Base-by-base conservation (phyloP, 1,140 invertebrate species). In the Chrysomallon squamiferum region DNA sequence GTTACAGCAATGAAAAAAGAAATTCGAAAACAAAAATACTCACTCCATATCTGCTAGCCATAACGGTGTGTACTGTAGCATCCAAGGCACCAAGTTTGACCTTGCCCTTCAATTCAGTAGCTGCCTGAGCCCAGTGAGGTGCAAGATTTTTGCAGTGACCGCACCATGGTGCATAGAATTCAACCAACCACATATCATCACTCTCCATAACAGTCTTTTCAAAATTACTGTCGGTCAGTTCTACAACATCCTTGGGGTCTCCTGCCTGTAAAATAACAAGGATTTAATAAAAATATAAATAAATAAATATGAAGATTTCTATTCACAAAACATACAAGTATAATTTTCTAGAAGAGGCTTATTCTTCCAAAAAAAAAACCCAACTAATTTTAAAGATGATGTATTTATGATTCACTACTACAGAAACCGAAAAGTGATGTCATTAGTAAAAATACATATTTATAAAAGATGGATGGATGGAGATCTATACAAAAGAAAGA, bases 61-160 rank as follows among this genome's bases (percentile, higher is more conserved):
- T 95, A 4, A 87, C 79, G 67, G 90, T 90, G 84, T 99, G 86
- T 0, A 94, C 93, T 13, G 97, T 99, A 0, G 97, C 97, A 89
- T 99, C 98, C 0, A 99, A 77, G 43, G 96, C 95, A 66, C 96
- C 97, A 20, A 99, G 82, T 88, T 98, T 98, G 3, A 97, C 84
- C 93, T 87, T 89, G 27, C 96, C 97, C 86, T 97, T 97, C 1
- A 99, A 88, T 82, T 97, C 91, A 29, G 91, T 90, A 45, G 98
- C 97, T 41, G 97, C 97, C 81, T 92, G 90, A 20, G 92, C 93
- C 95, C 95, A 99, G 71, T 96, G 92, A 0, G 97, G 97, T 54
- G 93, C 95, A 15, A 99, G 87, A 81, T 94, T 96, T 86, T 99
- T 97, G 77, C 97, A 98, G 84, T 98, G 85, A 9, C 88, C 87